These are phyloP conservation scores for Galago senegalensis DNA, from an alignment of 2,797 vertebrate genomes.

Conservation along the genomic window DNA sequence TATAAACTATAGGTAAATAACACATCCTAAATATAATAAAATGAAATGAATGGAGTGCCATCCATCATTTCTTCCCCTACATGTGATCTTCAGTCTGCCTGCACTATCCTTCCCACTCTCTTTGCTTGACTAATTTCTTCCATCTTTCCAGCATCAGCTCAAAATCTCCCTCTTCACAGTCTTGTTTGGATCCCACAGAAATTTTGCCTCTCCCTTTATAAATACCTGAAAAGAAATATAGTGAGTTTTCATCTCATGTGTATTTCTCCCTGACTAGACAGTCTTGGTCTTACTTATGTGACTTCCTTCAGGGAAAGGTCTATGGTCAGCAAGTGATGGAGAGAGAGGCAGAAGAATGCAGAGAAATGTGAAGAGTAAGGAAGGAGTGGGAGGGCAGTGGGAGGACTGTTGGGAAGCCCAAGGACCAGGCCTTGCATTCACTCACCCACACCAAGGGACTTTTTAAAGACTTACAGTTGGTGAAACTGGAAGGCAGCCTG, in stretches of 20 bases:
- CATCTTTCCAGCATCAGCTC: background rate
- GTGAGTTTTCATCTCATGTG: background rate
- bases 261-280: background rate
- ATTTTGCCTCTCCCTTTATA: background rate
- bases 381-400: background rate
- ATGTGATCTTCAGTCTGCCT: background rate
- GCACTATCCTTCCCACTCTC: rapidly evolving
- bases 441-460: background rate
- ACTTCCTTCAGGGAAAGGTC: background rate
- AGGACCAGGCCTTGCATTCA: background rate
- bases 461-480: background rate
- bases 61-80: background rate
- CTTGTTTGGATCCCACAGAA: background rate
- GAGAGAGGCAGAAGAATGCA: background rate
- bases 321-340: rapidly evolving
- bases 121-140: background rate
- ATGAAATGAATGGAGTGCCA: background rate
- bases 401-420: background rate
- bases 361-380: background rate
- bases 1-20: background rate
- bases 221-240: background rate
- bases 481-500: background rate
- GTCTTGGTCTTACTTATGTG: background rate
- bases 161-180: background rate
- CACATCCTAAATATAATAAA: background rate